Percentiles rank a stretch among this genome's conserved stretches.
These are phyloP conservation scores for Acridotheres tristis DNA, from an alignment of 2,797 vertebrate genomes.

Conservation along the genomic window DNA sequence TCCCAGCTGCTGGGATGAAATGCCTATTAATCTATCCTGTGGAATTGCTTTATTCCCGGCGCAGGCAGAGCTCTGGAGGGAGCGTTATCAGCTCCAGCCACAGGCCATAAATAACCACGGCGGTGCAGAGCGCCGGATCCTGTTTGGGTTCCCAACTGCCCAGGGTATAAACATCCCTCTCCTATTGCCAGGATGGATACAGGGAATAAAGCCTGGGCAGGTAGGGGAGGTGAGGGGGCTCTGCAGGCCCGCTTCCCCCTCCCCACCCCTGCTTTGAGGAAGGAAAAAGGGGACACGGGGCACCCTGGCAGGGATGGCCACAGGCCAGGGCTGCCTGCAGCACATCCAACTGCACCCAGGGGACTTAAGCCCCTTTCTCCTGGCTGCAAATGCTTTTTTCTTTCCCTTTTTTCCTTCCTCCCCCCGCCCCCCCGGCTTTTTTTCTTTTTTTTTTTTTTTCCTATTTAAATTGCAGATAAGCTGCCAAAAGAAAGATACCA, in stretches of 20 bases:
- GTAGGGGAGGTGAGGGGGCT: background rate
- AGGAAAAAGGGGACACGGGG: background rate
- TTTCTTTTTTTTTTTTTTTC: background rate
- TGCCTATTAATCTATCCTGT: conserved; percentile 63
- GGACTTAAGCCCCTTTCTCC: background rate
- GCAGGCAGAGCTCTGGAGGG: conserved; percentile 55
- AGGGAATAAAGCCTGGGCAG: background rate
- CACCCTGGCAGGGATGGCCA: background rate
- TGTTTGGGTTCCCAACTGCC: conserved; percentile 14
- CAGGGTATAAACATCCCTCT: background rate
- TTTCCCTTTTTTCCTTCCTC: background rate
- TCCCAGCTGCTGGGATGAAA: conserved; percentile 50
- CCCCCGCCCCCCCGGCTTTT: rapidly evolving
- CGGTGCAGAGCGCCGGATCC: background rate
- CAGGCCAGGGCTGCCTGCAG: background rate
- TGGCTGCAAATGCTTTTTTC: background rate
- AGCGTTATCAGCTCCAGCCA: conserved; percentile 61
- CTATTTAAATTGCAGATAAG: conserved; percentile 50
- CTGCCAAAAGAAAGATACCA: background rate
- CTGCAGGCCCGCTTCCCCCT: background rate
- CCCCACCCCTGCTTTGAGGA: background rate
- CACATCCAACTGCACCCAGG: background rate
- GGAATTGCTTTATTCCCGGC: conserved; percentile 59
- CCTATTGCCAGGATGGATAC: background rate
- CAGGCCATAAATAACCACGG: conserved; percentile 59